Evolutionary conservation across 1,140 invertebrate species (phyloP).

Genomic region (Zaprionus gabonicus): DNA sequence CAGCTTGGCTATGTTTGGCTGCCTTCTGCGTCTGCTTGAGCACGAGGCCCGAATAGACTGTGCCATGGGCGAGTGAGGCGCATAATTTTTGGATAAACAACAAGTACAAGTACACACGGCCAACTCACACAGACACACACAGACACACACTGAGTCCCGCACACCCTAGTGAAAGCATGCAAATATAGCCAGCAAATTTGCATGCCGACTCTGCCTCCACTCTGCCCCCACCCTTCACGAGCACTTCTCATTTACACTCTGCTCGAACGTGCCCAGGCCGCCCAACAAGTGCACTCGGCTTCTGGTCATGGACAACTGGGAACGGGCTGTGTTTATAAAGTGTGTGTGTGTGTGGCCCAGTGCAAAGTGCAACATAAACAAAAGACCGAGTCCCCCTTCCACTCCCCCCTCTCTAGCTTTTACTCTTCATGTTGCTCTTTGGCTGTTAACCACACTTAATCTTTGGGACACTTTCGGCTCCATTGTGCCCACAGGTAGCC

Average conservation of each 20-base stretch:
- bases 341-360: slow-evolving; percentile 29
- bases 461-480: slow-evolving; percentile 62
- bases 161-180: slow-evolving; percentile 31
- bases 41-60: neutral
- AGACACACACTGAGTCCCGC: slow-evolving; percentile 18
- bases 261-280: slow-evolving; percentile 32
- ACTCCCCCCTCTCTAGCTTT: neutral
- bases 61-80: slow-evolving; percentile 49
- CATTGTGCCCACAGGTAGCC: slow-evolving; percentile 60
- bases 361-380: slow-evolving; percentile 77
- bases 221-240: neutral
- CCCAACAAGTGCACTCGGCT: slow-evolving; percentile 58
- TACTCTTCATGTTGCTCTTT: slow-evolving; percentile 10
- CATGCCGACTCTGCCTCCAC: slow-evolving; percentile 45
- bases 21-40: slow-evolving; percentile 49
- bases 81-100: slow-evolving; percentile 79
- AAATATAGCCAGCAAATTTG: slow-evolving; percentile 73
- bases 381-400: slow-evolving; percentile 33
- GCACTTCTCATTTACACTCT: neutral
- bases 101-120: slow-evolving; percentile 47
- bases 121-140: slow-evolving; percentile 32
- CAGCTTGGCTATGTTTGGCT: slow-evolving; percentile 73
- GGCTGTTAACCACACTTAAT: slow-evolving; percentile 64
- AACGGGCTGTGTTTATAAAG: slow-evolving; percentile 64
- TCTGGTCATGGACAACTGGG: neutral